Evolutionary conservation across 1,140 invertebrate species (phyloP).

Genomic region (Platyura marginata): DNA sequence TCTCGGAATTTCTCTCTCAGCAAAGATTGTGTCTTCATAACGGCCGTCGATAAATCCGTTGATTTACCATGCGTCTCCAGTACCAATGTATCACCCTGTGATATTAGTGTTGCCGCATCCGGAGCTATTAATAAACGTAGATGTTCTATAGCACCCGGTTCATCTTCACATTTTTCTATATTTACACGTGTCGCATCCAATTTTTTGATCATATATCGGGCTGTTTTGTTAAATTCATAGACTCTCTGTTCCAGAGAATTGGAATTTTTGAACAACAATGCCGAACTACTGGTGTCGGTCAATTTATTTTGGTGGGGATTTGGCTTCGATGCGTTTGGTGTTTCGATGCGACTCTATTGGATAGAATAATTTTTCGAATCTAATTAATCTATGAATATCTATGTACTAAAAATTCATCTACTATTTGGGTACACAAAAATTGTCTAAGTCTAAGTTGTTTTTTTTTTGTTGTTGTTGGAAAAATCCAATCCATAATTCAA

Average conservation of each 20-base stretch:
- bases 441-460: too few relatives aligned
- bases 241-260: slow-evolving; percentile 16
- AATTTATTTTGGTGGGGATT: slow-evolving; percentile 17
- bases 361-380: too few relatives aligned
- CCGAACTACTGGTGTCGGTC: slow-evolving; percentile 9
- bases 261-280: slow-evolving; percentile 7
- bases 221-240: slow-evolving; percentile 33
- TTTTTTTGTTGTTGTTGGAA: too few relatives aligned
- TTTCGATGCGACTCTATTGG: slow-evolving; percentile 20
- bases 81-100: slow-evolving; percentile 55
- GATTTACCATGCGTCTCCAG: slow-evolving; percentile 34
- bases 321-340: slow-evolving; percentile 16
- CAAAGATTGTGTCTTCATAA: slow-evolving; percentile 20
- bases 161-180: slow-evolving; percentile 38
- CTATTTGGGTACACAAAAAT: too few relatives aligned
- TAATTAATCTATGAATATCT: too few relatives aligned
- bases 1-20: slow-evolving; percentile 21
- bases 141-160: slow-evolving; percentile 12
- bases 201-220: slow-evolving; percentile 40
- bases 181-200: slow-evolving; percentile 48
- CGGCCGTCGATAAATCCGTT: slow-evolving; percentile 16
- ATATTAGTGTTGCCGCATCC: slow-evolving; percentile 60
- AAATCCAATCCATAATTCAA: too few relatives aligned
- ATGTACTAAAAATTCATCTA: too few relatives aligned
- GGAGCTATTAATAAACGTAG: slow-evolving; percentile 35